A percentile compares a stretch with the other conserved stretches of the same genome.
phyloP scores from a whole-genome alignment of 2,113 vertebrate species.

The Chionis minor region DNA sequence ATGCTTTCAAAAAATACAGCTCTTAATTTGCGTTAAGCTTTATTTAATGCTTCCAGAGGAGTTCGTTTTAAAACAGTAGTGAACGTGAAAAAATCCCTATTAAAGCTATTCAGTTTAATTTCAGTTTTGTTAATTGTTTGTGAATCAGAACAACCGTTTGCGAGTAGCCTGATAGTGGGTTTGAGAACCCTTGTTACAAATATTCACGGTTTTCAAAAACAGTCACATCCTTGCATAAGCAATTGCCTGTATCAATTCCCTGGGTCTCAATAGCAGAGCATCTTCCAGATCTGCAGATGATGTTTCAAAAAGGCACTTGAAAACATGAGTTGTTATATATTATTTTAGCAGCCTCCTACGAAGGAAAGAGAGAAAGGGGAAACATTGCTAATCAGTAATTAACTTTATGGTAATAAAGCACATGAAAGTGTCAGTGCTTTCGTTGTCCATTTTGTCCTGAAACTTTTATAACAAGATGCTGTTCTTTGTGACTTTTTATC shows the following conservation, averaged over 20 bases:
- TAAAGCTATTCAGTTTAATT: background rate
- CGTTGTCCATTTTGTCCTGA: background rate
- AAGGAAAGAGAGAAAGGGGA: constrained; percentile 60
- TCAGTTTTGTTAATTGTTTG: background rate
- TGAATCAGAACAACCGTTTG: background rate
- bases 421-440: background rate
- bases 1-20: constrained; percentile 37
- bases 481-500: constrained; percentile 19
- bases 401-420: background rate
- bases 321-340: background rate
- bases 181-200: background rate
- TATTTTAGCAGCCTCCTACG: background rate
- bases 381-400: background rate
- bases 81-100: background rate
- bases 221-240: background rate
- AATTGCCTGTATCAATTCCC: background rate
- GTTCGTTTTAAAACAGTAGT: background rate
- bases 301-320: background rate
- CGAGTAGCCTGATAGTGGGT: background rate
- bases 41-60: background rate
- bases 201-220: background rate
- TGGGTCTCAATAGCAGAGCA: background rate
- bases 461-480: background rate
- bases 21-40: background rate
- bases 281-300: background rate